phyloP scores from a whole-genome alignment of 2,113 vertebrate genomes.

The Lethenteron reissneri region DNA sequence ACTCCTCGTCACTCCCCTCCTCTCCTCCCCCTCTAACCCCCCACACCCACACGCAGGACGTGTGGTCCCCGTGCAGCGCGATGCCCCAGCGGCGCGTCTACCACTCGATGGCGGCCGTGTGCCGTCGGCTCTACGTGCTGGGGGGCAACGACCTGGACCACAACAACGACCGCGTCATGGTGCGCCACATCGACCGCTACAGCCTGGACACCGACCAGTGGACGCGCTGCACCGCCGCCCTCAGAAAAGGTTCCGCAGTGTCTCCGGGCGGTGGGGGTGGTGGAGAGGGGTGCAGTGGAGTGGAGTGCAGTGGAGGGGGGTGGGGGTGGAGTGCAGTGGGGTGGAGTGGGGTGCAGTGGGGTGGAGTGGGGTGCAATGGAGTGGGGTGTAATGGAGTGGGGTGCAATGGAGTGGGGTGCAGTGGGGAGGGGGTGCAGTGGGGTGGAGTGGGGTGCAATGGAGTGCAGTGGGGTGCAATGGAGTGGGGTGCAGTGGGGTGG shows the following conservation, averaged over 20 bases:
- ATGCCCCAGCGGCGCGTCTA: constrained; percentile 90
- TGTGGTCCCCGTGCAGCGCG: constrained; percentile 65
- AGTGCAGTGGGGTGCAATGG: neutral
- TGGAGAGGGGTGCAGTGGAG: neutral
- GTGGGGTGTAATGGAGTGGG: neutral
- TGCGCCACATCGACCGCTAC: constrained; percentile 80
- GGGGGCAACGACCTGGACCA: constrained; percentile 87
- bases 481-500: neutral
- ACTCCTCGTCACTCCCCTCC: neutral
- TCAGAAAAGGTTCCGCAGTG: constrained; percentile 41
- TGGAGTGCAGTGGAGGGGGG: neutral
- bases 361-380: neutral
- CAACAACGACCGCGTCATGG: constrained; percentile 82
- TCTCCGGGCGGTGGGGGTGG: neutral
- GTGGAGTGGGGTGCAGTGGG: neutral
- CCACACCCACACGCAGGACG: constrained; percentile 29
- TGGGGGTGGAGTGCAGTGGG: neutral
- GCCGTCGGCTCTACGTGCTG: constrained; percentile 64
- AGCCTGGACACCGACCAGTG: constrained; percentile 71
- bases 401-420: neutral
- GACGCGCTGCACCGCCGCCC: constrained; percentile 71
- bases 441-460: constrained; percentile 13
- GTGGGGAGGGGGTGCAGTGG: neutral
- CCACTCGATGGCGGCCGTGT: constrained; percentile 78
- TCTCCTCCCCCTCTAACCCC: neutral